A percentile compares a stretch with the other conserved stretches of the same genome.
phyloP scores from a whole-genome alignment of 2,888 invertebrate genomes.

The Melinaea menophilus region DNA sequence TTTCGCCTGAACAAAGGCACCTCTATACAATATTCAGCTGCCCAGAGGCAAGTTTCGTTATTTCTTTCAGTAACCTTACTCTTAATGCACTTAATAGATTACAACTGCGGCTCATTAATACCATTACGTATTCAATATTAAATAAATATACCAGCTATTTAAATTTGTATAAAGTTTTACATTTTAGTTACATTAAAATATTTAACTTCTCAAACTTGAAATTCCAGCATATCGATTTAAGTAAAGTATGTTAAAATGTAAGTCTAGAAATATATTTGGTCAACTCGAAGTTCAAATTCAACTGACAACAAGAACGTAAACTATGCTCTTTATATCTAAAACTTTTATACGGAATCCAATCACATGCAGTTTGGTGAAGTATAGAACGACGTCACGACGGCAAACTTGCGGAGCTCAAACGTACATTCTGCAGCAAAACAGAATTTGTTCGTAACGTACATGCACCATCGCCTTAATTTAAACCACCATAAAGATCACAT shows the following conservation, averaged over 20 bases:
- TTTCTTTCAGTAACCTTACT: slow-evolving; percentile 8
- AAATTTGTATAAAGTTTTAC: no score
- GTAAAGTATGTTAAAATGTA: no score
- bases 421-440: slow-evolving; percentile 30
- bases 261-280: background rate
- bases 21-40: slow-evolving; percentile 25
- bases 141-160: no score
- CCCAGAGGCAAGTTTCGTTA: slow-evolving; percentile 13
- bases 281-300: slow-evolving; percentile 1
- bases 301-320: slow-evolving; percentile 42
- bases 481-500: slow-evolving; percentile 12
- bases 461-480: slow-evolving; percentile 11
- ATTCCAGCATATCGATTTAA: no score
- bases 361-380: slow-evolving; percentile 54
- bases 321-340: slow-evolving; percentile 58
- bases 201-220: no score
- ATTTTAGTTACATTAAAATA: no score
- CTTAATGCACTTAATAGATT: slow-evolving; percentile 9
- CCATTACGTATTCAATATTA: no score
- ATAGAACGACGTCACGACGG: slow-evolving; percentile 39
- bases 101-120: background rate
- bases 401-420: slow-evolving; percentile 53
- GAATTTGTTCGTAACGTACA: background rate
- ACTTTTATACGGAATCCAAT: slow-evolving; percentile 66
- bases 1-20: slow-evolving; percentile 20